Conservation (phyloP, 2,888 invertebrate species). For the Conus canariensis region DNA sequence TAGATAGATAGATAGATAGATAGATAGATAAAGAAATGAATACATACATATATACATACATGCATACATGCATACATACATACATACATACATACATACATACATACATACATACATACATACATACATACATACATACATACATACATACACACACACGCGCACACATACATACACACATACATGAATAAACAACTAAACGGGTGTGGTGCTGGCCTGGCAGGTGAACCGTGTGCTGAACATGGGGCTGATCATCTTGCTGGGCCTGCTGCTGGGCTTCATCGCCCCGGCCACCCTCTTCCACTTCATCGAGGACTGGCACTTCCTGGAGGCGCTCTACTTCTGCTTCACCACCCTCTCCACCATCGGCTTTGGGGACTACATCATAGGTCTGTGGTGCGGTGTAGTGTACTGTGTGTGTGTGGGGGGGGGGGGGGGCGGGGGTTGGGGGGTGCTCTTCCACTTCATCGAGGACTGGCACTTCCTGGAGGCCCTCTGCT, state of each 20-base stretch:
- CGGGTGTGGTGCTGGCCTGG: not conserved
- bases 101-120: too few relatives aligned
- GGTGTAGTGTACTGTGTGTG: not conserved
- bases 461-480: conserved; percentile 63
- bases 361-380: conserved; percentile 72
- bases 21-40: too few relatives aligned
- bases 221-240: conserved; percentile 66
- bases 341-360: conserved; percentile 71
- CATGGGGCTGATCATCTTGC: conserved; percentile 63
- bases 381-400: conserved; percentile 65
- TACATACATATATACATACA: not conserved
- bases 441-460: not conserved
- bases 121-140: too few relatives aligned
- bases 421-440: not conserved
- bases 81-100: too few relatives aligned
- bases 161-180: too few relatives aligned
- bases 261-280: conserved; percentile 65
- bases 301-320: conserved; percentile 69
- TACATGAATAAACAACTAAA: too few relatives aligned
- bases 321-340: conserved; percentile 68
- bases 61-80: not conserved
- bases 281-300: conserved; percentile 64
- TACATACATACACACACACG: too few relatives aligned
- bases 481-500: conserved; percentile 69
- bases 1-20: too few relatives aligned